Conservation (phyloP, 2,797 vertebrate species). For the Alosa sapidissima region DNA sequence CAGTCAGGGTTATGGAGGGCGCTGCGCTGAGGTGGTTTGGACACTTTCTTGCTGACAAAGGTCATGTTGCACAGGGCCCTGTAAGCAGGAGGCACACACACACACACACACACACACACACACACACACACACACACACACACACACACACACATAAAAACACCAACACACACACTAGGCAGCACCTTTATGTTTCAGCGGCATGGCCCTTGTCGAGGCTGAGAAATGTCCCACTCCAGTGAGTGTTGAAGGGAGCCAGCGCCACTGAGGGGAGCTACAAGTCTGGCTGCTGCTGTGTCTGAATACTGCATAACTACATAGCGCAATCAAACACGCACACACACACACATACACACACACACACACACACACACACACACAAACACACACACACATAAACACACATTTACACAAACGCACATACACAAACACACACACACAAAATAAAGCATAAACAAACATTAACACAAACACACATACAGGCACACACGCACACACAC, state of each 20-base stretch:
- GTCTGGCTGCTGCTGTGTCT: not conserved
- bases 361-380: not conserved
- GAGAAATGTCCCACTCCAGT: not conserved
- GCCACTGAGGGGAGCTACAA: slow-evolving; percentile 2
- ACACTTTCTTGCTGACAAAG: not conserved
- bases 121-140: not conserved
- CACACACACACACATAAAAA: not conserved
- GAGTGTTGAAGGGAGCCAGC: not conserved
- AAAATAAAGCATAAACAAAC: not conserved
- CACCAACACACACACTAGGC: not conserved
- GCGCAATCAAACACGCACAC: not conserved
- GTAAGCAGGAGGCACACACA: not conserved
- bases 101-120: slow-evolving; percentile 2
- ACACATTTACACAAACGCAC: not conserved
- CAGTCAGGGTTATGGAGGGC: too few species aligned
- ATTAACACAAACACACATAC: not conserved
- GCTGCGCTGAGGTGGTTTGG: not conserved
- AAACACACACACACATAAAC: not conserved
- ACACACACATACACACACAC: not conserved
- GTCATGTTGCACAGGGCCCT: not conserved
- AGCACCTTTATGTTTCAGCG: not conserved
- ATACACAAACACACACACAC: not conserved
- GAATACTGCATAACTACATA: not conserved
- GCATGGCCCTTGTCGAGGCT: not conserved
- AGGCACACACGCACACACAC: not conserved